Conservation (phyloP, 2,797 vertebrate species). For the Carapus acus region DNA sequence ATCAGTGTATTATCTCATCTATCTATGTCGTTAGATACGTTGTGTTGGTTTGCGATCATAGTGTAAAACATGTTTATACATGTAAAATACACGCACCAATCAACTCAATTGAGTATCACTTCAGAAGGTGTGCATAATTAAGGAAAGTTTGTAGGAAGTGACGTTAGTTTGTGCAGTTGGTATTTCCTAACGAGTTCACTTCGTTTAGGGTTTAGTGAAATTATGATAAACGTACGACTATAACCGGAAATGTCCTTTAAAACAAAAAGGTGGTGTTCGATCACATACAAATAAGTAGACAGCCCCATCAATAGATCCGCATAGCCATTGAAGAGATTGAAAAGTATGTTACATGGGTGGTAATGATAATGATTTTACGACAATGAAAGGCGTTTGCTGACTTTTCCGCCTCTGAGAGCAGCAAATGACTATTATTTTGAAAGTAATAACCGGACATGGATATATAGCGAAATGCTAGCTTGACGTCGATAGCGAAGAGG, state of each 20-base stretch:
- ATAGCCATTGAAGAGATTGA: background rate
- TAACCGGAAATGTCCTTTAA: conserved; percentile 11
- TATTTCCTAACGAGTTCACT: conserved; percentile 70
- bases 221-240: background rate
- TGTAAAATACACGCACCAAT: too few species aligned
- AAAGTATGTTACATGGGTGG: too few species aligned
- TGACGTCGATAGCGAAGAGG: conserved; percentile 23
- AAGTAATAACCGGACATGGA: background rate
- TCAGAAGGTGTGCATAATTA: conserved; percentile 10
- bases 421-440: conserved; percentile 38
- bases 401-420: too few species aligned
- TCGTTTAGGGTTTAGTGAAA: conserved; percentile 37
- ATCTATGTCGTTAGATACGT: background rate
- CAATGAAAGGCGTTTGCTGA: too few species aligned
- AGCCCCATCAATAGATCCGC: background rate
- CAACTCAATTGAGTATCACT: background rate
- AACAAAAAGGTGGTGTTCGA: background rate
- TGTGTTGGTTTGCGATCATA: background rate
- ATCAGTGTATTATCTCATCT: too few species aligned
- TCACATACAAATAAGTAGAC: background rate
- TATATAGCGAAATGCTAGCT: fast-evolving
- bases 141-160: conserved; percentile 55
- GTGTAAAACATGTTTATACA: too few species aligned
- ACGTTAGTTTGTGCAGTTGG: conserved; percentile 53
- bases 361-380: too few species aligned